Base-by-base conservation (phyloP, 2,113 vertebrate species). In the Manacus vitellinus region DNA sequence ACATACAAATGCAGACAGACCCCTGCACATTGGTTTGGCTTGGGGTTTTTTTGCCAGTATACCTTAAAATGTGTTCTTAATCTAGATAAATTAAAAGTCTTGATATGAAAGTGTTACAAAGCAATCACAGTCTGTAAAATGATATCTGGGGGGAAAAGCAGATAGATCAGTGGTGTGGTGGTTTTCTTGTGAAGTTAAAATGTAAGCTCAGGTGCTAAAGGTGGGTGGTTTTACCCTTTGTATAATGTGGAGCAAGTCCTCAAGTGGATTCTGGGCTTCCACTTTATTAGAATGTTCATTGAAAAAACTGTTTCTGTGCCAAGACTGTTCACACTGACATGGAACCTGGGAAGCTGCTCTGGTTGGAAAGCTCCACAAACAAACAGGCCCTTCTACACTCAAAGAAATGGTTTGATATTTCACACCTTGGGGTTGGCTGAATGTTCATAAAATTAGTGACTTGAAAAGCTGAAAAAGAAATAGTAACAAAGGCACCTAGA, bases 51-150 rank as follows among this genome's bases (percentile, higher is more conserved):
- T 55, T 35, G 72, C 17, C 51, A 62, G 37, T 83, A 46, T 82
- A 78, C 95, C 85, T 82, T 89, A 55, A 97, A 91, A 82, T 71
- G 8, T 44, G 24, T 33, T 92, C 80, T 95, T 79, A 81, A 41
- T 71, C 15, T n/a, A 59, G 71, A 30, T 41, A 74, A 85, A 67
- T 74, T 85, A 21, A 3, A 65, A 85, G 18, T 55, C 25, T 85
- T 80, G 19, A 7, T 91, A 31, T 70, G 39, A 68, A 88, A 81
- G n/a, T 46, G 30, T 85, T 89, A 37, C 65, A 70, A 24, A 91
- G 88, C 30, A 35, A 65, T 18, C 21, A 20, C 41, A 46, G 27
- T 66, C 58, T 95, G 41, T 59, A 85, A 80, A 63, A 59, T 39
- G 13, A 4, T 23, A 16, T 33, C 65, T 61, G 19, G 41, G n/a